phyloP scores from a whole-genome alignment of 2,797 vertebrate genomes.

The Lepus townsendii region DNA sequence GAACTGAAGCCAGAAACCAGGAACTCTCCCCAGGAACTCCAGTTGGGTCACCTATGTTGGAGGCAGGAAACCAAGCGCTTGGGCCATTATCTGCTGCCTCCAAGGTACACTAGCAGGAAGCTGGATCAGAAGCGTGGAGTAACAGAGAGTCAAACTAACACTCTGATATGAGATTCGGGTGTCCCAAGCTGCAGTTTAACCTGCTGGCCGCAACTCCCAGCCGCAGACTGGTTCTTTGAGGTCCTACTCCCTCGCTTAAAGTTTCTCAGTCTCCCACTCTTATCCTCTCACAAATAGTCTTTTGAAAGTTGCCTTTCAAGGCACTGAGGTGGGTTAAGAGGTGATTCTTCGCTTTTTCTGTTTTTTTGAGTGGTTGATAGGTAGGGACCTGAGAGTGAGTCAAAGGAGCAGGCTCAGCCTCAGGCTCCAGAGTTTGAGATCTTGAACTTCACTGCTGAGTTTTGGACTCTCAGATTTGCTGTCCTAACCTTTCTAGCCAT shows the following conservation, averaged over 20 bases:
- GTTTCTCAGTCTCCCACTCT: background rate
- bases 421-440: slow-evolving; percentile 8
- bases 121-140: no score
- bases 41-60: no score
- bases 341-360: background rate
- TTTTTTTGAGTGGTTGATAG: background rate
- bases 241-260: background rate
- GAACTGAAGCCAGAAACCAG: no score
- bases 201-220: no score
- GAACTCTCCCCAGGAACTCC: no score
- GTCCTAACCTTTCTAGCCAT: slow-evolving; percentile 43
- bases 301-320: slow-evolving; percentile 4
- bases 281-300: background rate
- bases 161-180: no score
- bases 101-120: no score
- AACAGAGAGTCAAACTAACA: no score
- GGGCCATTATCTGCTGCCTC: no score
- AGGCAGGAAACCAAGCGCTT: no score
- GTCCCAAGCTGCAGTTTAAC: no score
- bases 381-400: background rate
- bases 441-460: background rate
- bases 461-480: slow-evolving; percentile 53
- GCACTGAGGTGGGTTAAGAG: background rate
- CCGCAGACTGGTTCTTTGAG: background rate
- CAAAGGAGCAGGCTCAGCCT: background rate